phyloP scores from a whole-genome alignment of 2,797 vertebrate genomes.

The Characodon lateralis region DNA sequence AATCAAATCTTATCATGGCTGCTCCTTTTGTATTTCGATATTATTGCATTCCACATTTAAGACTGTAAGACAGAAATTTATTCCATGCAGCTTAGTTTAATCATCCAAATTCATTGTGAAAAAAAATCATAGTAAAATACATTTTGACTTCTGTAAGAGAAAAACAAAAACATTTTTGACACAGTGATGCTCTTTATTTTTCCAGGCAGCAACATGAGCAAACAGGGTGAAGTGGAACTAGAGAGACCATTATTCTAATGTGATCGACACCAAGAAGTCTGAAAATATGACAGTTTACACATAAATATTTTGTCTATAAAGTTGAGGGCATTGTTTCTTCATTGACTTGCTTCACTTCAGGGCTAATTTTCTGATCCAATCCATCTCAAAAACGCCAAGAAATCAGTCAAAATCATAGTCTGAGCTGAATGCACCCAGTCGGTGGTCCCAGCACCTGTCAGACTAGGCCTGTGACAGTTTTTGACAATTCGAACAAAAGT shows the following conservation, averaged over 20 bases:
- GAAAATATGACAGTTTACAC: constrained; percentile 16
- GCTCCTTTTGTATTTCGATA: no score
- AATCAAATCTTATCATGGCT: no score
- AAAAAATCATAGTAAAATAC: neutral
- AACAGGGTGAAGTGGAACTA: constrained; percentile 8
- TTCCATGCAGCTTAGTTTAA: no score
- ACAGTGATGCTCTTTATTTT: neutral
- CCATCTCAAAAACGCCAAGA: constrained; percentile 12
- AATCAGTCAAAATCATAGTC: constrained; percentile 27
- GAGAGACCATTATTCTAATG: constrained; percentile 14
- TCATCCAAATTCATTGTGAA: neutral
- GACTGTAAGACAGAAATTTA: neutral
- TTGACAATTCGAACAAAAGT: constrained; percentile 73
- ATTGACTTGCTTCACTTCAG: constrained; percentile 21
- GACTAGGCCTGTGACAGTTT: constrained; percentile 61
- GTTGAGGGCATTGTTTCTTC: constrained; percentile 8
- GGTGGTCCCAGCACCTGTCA: constrained; percentile 38
- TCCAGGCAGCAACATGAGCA: constrained; percentile 1
- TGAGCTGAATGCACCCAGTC: neutral
- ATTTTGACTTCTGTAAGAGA: neutral
- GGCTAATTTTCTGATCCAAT: constrained; percentile 22
- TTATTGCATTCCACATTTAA: no score
- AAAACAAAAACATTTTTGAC: neutral
- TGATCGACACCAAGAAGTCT: constrained; percentile 5
- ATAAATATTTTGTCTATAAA: constrained; percentile 18